Base-by-base conservation (phyloP, 2,797 vertebrate species). In the Discoglossus pictus region DNA sequence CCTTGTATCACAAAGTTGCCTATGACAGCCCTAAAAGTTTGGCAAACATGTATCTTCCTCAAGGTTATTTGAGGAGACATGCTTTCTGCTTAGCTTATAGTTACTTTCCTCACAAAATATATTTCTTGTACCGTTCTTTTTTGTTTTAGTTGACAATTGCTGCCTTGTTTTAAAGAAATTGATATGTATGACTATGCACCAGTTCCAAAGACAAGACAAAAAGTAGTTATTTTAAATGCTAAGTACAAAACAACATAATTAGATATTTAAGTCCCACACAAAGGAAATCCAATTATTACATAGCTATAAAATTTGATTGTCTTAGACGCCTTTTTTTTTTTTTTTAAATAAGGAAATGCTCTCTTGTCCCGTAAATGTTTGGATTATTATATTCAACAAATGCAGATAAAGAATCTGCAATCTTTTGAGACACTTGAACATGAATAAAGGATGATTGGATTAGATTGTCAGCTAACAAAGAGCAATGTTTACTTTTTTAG, bases 241-340 rank as follows among this genome's bases (percentile, higher is more conserved):
- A 13, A 38, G 18, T 21, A 7, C 24, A 10, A 31, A 61, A 23
- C 18, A 46, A 10, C 4, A 7, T 27, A 54, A 46, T 39, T 13
- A 56, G 52, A 44, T 34, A 42, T 53, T 48, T 39, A 50, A 35
- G 20, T 35, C 39, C 15, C 16, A 52, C 38, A 25, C 36, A 13
- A 47, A 60, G 65, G 55, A 68, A 61, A 35, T 38, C 18, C 17
- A 18, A 53, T 61, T 61, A 58, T 59, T 44, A 40, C n/a, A 16
- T 21, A 25, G 21, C 18, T 20, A 44, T 61, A 52, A 60, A 16
- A 25, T 61, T 15, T 17, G 15, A 53, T 61, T 59, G 55, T 60
- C 50, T 43, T 44, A 17, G 18, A 8, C n/a, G n/a, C n/a, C n/a
- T n/a, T n/a, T n/a, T n/a, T n/a, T n/a, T n/a, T n/a, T n/a, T 10